phyloP scores from a whole-genome alignment of 2,113 vertebrate species.

The Numenius arquata region DNA sequence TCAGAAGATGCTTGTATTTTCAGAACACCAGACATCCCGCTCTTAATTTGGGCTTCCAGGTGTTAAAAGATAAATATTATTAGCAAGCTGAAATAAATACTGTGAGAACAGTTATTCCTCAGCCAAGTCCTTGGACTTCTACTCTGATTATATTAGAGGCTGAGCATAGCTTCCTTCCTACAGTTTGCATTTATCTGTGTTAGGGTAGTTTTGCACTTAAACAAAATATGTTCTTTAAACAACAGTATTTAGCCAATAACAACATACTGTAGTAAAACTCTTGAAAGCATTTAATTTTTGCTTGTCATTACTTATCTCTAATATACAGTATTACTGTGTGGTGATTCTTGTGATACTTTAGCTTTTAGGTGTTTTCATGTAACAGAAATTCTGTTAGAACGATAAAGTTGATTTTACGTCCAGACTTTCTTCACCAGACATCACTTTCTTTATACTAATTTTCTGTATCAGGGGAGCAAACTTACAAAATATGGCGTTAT shows the following conservation, averaged over 20 bases:
- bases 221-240: neutral
- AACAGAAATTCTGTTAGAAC: neutral
- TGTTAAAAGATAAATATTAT: neutral
- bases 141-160: neutral
- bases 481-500: neutral
- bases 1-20: neutral
- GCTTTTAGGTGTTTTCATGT: neutral
- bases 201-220: neutral
- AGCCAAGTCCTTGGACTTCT: neutral
- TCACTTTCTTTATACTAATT: accelerated
- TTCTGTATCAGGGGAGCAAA: neutral
- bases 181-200: neutral
- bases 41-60: neutral
- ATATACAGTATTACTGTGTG: neutral
- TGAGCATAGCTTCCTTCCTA: neutral
- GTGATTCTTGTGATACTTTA: neutral
- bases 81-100: neutral
- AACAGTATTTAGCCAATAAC: neutral
- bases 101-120: neutral
- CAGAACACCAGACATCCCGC: neutral
- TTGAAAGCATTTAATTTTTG: neutral
- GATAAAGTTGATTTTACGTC: neutral
- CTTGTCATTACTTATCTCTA: neutral
- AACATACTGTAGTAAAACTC: neutral
- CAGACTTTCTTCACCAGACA: neutral